Conservation (phyloP, 2,797 vertebrate genomes). For the Channa striata region DNA sequence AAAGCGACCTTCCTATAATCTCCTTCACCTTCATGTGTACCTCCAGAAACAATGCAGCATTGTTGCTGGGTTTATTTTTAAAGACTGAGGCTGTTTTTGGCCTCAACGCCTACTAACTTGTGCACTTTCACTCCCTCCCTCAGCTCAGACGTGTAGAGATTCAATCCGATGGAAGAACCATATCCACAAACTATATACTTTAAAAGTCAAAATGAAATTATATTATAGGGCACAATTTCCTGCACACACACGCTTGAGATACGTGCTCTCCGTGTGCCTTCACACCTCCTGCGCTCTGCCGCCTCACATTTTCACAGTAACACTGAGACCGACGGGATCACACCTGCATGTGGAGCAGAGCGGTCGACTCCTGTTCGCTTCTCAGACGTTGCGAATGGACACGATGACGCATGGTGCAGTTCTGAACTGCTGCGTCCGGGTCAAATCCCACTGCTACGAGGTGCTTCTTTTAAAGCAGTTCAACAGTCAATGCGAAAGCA, state of each 20-base stretch:
- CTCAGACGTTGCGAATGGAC: conserved; percentile 51
- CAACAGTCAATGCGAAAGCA: no score
- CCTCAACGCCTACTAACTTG: background rate
- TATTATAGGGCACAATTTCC: background rate
- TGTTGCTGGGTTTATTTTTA: background rate
- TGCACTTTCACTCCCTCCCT: background rate
- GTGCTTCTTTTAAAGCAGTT: conserved; percentile 3
- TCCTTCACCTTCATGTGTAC: background rate
- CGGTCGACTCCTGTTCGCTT: conserved; percentile 58
- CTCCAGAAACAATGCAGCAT: background rate
- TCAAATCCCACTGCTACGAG: background rate
- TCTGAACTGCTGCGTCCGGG: background rate
- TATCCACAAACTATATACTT: background rate
- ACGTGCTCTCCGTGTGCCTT: conserved; percentile 35
- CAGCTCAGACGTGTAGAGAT: conserved; percentile 4
- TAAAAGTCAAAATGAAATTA: conserved; percentile 16
- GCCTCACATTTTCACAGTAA: conserved; percentile 55
- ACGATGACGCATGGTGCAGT: conserved; percentile 34
- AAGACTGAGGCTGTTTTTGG: background rate
- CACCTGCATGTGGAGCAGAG: conserved; percentile 63
- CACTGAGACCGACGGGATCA: conserved; percentile 59
- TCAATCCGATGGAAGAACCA: background rate
- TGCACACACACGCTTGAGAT: conserved; percentile 1
- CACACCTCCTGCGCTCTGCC: conserved; percentile 60
- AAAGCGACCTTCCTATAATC: background rate